These are phyloP conservation scores for Periphyllus acericola DNA, from an alignment of 2,888 invertebrate species.

Conservation along the genomic window DNA sequence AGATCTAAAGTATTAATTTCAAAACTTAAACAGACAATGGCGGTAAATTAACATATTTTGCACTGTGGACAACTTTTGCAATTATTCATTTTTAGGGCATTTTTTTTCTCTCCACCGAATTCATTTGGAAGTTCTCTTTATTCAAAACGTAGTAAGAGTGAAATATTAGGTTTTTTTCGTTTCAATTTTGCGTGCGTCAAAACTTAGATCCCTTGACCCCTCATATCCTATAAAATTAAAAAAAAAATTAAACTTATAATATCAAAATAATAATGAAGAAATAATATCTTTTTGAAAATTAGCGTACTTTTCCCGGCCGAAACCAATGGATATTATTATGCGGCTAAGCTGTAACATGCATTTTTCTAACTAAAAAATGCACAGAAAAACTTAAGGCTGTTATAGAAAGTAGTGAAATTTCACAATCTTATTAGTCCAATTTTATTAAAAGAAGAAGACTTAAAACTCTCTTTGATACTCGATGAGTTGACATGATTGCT, in stretches of 20 bases:
- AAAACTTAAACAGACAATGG: conserved; percentile 53
- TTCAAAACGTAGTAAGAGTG: conserved; percentile 27
- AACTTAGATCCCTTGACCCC: not conserved
- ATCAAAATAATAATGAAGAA: not conserved
- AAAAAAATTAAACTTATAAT: not conserved
- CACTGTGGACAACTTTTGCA: conserved; percentile 47
- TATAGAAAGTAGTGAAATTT: too few species aligned
- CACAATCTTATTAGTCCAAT: too few species aligned
- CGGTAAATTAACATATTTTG: conserved; percentile 56
- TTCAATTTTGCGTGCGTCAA: conserved; percentile 3
- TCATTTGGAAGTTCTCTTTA: conserved; percentile 21
- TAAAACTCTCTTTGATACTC: too few species aligned
- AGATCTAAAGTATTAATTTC: conserved; percentile 52
- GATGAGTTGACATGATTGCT: too few species aligned
- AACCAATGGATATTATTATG: too few species aligned
- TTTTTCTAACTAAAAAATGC: too few species aligned
- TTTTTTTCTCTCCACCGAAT: conserved; percentile 10
- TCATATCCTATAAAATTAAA: conserved; percentile 1
- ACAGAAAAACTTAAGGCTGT: too few species aligned
- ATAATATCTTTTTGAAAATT: not conserved
- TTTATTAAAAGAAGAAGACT: too few species aligned
- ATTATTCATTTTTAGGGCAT: conserved; percentile 48
- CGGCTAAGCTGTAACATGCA: too few species aligned
- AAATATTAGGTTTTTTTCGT: conserved; percentile 35
- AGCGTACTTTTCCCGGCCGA: not conserved